Base-by-base conservation (phyloP, 92 coral and sea anemone species). In the Micromussa lordhowensis region DNA sequence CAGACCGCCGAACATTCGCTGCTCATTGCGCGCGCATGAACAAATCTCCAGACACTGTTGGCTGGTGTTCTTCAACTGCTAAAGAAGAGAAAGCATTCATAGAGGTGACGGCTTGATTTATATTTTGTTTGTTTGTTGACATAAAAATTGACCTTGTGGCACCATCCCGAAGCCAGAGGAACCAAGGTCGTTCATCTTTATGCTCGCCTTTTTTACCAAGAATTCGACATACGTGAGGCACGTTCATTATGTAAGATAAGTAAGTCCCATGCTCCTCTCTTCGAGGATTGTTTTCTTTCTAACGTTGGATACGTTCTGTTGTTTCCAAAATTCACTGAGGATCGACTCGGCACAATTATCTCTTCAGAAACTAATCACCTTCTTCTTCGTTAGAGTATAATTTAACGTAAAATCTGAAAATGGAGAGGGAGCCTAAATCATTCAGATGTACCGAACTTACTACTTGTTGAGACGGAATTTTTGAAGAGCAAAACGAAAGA, bases 61-160 rank as follows among this genome's bases (percentile, higher is more conserved):
- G 98, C 5, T 95, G 98, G 98, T 95, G 98, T 69, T 93, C 95
- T 17, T 88, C 96, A 16, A 68, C 66, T 24, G 81, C 81, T 18
- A 94, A 84, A 83, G 85, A 61, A 49, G 84, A 80, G 53, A 88
- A 92, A 36, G 96, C 91, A 66, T 94, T 86, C 87, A 94, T 95
- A 77, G 93, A 95, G 85, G 91, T 90, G n/a, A 73, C 22, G 78
- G 16, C 18, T 36, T 21, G 12, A 26, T 26, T n/a, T 66, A 26
- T 66, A 72, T 36, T 55, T n/a, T 72, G 12, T 15, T 34, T 28
- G 31, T 1, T 26, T 21, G 12, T 0, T 35, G 6, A 26, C 71
- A 66, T 12, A 66, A 66, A 11, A 28, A 66, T 10, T 10, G 16
- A 26, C 71, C 71, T 66, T 28, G 66, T 59, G 66, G 21, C 66